A percentile compares a stretch with the other conserved stretches of the same genome.
These are phyloP conservation scores for Drosophila littoralis DNA, from an alignment of 1,140 invertebrate genomes.

Conservation along the genomic window DNA sequence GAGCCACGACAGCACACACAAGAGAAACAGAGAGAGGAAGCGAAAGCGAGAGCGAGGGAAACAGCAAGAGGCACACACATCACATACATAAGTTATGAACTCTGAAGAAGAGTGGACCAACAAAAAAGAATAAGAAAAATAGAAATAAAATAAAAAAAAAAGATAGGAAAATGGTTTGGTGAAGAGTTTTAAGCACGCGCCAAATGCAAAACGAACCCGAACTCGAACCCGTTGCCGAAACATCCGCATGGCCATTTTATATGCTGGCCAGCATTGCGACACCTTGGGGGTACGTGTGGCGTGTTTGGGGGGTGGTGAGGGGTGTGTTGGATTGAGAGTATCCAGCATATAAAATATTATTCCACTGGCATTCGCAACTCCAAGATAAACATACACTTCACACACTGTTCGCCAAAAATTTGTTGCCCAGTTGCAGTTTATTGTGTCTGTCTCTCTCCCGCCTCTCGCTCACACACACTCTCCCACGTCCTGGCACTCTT, in stretches of 20 bases:
- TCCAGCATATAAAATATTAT: conserved; percentile 44
- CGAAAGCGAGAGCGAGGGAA: not conserved
- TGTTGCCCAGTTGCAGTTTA: conserved; percentile 13
- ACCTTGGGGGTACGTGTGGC: conserved; percentile 7
- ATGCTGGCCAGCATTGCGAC: conserved; percentile 28
- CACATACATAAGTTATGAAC: conserved; percentile 59
- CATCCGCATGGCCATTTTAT: conserved; percentile 17
- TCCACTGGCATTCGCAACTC: conserved; percentile 29
- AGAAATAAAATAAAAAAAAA: not conserved
- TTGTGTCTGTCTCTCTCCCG: not conserved
- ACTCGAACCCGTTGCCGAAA: conserved; percentile 11
- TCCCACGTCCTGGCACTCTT: not conserved
- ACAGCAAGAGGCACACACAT: conserved; percentile 15
- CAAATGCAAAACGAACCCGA: conserved; percentile 32
- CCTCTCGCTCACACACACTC: not conserved
- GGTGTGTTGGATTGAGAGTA: conserved; percentile 10
- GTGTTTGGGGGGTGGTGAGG: no score
- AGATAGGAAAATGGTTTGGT: not conserved
- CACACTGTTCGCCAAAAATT: conserved; percentile 11
- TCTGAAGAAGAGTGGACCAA: conserved; percentile 23
- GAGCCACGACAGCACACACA: not conserved
- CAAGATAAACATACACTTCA: conserved; percentile 43
- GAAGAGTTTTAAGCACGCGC: conserved; percentile 41
- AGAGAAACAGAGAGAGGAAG: not conserved
- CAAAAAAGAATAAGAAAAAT: not conserved